Base-by-base conservation (phyloP, 2,888 invertebrate genomes). In the Ornithoptera priamus region DNA sequence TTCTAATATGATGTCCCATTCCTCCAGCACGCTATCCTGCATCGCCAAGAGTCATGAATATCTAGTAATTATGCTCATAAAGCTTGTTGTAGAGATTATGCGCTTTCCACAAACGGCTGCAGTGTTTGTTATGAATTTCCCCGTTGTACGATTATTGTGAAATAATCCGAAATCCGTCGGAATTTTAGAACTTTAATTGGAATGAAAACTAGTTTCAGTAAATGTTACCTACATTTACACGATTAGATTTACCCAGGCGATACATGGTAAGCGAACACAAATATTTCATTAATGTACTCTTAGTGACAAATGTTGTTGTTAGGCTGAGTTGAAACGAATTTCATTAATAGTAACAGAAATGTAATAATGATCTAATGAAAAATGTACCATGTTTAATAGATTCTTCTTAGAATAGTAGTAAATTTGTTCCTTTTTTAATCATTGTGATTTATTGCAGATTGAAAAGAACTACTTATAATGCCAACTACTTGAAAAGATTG, bases 41-140 rank as follows among this genome's bases (percentile, higher is more conserved):
- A 65, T 65, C 62, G 65, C 65, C 69, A 65, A 65, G 69, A 58
- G 62, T 69, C 69, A 69, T 69, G 69, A 69, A 69, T 69, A 69
- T 69, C 65, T 57, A 62, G 50, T 69, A 69, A 65, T 69, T 65
- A 65, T 65, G 22, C 46, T 69, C 69, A 65, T 69, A 69, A 69
- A 69, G 69, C 58, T 65, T 65, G 65, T 69, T 65, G 61, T 36
- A 69, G 69, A 69, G 65, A 69, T 69, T 69, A 69, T 69, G 58
- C 69, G 65, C 69, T 69, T 65, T 69, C 69, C 69, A 50, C 69
- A 65, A 65, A 65, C 57, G 65, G 62, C 58, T 65, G 69, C 69
- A 69, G 22, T 69, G 69, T 69, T 69, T 62, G 69, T 65, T 62
- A 69, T 65, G 65, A 65, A 61, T 65, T 65, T 65, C 65, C 65